Percentiles rank a stretch among this genome's conserved stretches.
Evolutionary conservation across 64 coral and sea anemone species (phyloP).

Genomic region (Pachyseris speciosa): DNA sequence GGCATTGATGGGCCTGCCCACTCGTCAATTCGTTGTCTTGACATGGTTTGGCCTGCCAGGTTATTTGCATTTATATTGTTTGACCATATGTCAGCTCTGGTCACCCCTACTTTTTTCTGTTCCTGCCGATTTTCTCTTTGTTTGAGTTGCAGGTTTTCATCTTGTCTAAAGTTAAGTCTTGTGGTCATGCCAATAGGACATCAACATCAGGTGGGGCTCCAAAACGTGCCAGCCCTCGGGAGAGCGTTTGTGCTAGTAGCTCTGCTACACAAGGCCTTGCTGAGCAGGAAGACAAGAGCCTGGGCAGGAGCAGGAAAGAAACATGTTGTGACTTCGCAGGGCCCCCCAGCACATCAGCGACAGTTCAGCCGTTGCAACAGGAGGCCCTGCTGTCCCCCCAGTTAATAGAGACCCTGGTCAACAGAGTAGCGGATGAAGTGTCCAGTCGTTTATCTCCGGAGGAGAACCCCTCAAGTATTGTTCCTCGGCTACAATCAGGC

Average conservation of each 20-base stretch:
- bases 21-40: conserved; percentile 5
- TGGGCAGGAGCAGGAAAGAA: not conserved
- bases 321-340: too few species aligned
- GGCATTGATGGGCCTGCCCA: not conserved
- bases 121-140: not conserved
- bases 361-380: too few species aligned
- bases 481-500: not conserved
- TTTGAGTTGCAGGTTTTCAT: not conserved
- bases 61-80: not conserved
- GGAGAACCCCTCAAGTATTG: not conserved
- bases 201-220: not conserved
- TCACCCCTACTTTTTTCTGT: not conserved
- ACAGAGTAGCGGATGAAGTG: too few species aligned
- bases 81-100: too few species aligned
- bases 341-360: too few species aligned
- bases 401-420: too few species aligned
- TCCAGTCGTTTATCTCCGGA: not conserved
- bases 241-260: too few species aligned
- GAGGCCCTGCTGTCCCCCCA: too few species aligned
- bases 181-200: not conserved
- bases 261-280: too few species aligned
- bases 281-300: too few species aligned
- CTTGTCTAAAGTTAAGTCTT: not conserved
- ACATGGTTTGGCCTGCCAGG: conserved; percentile 21
- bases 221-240: not conserved